Base-by-base conservation (phyloP, 1,140 invertebrate species). In the Trachelipus rathkii region DNA sequence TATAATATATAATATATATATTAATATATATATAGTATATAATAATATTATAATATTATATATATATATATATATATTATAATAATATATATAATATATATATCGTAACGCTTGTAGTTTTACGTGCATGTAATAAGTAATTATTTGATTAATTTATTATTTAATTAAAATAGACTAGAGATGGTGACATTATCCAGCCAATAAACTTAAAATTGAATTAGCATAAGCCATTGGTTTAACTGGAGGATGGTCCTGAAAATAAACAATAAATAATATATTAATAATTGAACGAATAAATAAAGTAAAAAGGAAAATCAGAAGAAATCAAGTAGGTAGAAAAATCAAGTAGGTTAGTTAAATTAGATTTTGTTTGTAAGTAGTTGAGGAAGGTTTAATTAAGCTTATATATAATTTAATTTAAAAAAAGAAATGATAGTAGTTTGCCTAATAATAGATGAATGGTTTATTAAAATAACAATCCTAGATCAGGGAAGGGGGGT, bases 201-300 rank as follows among this genome's bases (percentile, higher is more conserved):
- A 88, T 83, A 88, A 86, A 83, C 87, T 89, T 79, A 91, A 82
- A 84, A 94, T 84, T 81, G 90, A 89, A 85, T 91, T 92, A 80
- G 95, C 95, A 86, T 97, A 98, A 53, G 91, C 92, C 96, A 98
- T 98, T 74, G 96, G 95, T 87, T 93, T 95, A 66, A 98, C 92
- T 85, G 96, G 91, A n/a, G 96, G 96, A 89, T 98, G 96, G 83
- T 94, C 92, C 93, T 96, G 87, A 81, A 92, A 91, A 79, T 84
- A 83, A 86, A 85, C 84, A 84, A 84, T 75, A 78, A 79, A 76
- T 21, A 79, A 76, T 50, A 73, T 45, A 53, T 69, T 77, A 73
- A 67, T 69, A 78, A 44, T 71, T 19, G 46, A 70, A 44, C 60
- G 71, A 76, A 79, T 45, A 50, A 69, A n/a, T n/a, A n/a, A n/a